Conservation (phyloP, 2,113 vertebrate species). For the Leucosticte australis region DNA sequence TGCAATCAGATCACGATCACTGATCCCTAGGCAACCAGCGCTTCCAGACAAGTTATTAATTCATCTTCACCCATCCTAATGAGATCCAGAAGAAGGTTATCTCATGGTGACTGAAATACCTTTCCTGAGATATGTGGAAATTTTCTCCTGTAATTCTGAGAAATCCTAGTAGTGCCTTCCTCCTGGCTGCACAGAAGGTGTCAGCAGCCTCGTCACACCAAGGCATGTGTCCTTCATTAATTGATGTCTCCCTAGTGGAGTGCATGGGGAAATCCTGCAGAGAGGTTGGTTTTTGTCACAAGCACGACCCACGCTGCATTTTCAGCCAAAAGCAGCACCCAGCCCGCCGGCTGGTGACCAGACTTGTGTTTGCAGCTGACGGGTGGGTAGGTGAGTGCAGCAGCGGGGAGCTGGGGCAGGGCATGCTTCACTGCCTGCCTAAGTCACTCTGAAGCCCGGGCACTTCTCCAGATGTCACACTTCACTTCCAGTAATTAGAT, state of each 20-base stretch:
- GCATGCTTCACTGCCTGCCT: not conserved
- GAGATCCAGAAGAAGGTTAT: not conserved
- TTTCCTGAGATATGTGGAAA: not conserved
- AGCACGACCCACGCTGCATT: not conserved
- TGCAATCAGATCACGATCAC: not conserved
- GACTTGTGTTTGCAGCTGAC: not conserved
- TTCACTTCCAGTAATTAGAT: slow-evolving; percentile 61
- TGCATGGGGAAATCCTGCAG: not conserved
- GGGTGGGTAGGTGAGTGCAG: not conserved
- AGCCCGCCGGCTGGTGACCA: not conserved
- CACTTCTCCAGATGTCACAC: slow-evolving; percentile 48
- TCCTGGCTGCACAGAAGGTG: not conserved
- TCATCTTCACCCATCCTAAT: slow-evolving; percentile 14
- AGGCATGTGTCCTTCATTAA: not conserved
- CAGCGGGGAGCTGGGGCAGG: not conserved
- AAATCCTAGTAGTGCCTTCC: not conserved
- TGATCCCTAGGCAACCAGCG: not conserved
- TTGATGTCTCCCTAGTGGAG: not conserved
- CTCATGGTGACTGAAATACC: not conserved
- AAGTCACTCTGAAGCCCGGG: slow-evolving; percentile 21
- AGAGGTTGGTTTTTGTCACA: not conserved
- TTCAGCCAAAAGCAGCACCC: not conserved
- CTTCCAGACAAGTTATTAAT: slow-evolving; percentile 3
- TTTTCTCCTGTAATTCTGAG: not conserved
- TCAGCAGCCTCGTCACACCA: fast-evolving